Evolutionary conservation across 1,140 invertebrate genomes (phyloP).

Genomic region (Calephelis nemesis): DNA sequence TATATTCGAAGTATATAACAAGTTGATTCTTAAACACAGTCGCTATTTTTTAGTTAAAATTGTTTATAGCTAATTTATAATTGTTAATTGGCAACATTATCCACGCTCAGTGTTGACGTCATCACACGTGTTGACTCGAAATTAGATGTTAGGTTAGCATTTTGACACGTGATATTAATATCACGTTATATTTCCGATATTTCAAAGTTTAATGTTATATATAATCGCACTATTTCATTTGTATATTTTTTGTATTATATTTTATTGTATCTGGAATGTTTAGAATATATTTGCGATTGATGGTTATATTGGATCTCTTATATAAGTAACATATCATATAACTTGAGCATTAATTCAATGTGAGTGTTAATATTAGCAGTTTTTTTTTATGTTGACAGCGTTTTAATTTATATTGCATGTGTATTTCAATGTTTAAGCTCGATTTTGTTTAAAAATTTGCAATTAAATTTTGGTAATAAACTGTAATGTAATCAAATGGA

Average conservation of each 20-base stretch:
- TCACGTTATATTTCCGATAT: slow-evolving; percentile 1
- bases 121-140: slow-evolving; percentile 19
- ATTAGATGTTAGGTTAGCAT: slow-evolving; percentile 14
- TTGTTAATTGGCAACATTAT: slow-evolving; percentile 1
- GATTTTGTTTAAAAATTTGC: too few relatives aligned
- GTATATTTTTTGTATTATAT: slow-evolving; percentile 4
- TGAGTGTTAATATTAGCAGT: slow-evolving; percentile 8
- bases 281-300: slow-evolving; percentile 8
- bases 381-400: background rate
- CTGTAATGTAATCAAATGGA: too few relatives aligned
- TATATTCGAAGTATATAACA: slow-evolving; percentile 36
- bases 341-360: slow-evolving; percentile 11
- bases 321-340: slow-evolving; percentile 26
- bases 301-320: slow-evolving; percentile 17
- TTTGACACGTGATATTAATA: slow-evolving; percentile 1
- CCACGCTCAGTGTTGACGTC: background rate
- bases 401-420: background rate
- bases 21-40: slow-evolving; percentile 63
- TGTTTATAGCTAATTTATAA: slow-evolving; percentile 14
- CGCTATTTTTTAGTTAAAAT: slow-evolving; percentile 36
- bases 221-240: slow-evolving; percentile 5
- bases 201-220: slow-evolving; percentile 2
- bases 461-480: too few relatives aligned
- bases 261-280: slow-evolving; percentile 1
- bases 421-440: background rate